These are phyloP conservation scores for Elysia crispata DNA, from an alignment of 2,888 invertebrate genomes.

Conservation along the genomic window DNA sequence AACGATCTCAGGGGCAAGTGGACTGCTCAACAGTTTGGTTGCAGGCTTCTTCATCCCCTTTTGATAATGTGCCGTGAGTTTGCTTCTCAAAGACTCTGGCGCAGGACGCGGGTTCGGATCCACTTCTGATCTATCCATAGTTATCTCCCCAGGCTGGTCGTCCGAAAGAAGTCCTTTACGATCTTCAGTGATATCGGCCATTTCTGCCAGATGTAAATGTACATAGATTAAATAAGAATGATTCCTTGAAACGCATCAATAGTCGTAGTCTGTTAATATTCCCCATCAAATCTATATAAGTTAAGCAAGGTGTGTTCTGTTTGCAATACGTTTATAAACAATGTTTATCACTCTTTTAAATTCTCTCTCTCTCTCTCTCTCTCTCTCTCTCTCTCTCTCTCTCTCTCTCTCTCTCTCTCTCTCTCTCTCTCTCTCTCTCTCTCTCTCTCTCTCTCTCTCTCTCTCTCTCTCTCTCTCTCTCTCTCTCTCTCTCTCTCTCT, in stretches of 20 bases:
- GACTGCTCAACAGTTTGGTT: neutral
- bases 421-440: constrained; percentile 5
- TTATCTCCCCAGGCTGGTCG: too few relatives aligned
- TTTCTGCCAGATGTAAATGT: neutral
- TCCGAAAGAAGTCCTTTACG: neutral
- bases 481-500: neutral
- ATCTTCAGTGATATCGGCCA: neutral
- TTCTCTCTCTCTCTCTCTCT: too few relatives aligned
- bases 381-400: too few relatives aligned
- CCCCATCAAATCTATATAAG: too few relatives aligned
- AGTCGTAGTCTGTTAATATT: too few relatives aligned
- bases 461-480: neutral
- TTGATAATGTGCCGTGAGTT: constrained; percentile 25
- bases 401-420: constrained; percentile 9
- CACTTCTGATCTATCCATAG: constrained; percentile 33
- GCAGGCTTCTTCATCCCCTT: constrained; percentile 17
- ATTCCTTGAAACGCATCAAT: too few relatives aligned
- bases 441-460: constrained; percentile 6
- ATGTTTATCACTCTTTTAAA: too few relatives aligned
- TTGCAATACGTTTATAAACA: too few relatives aligned
- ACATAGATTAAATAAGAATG: neutral
- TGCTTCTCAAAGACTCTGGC: constrained; percentile 1
- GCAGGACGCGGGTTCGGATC: neutral
- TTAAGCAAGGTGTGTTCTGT: too few relatives aligned
- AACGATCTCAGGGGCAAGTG: constrained; percentile 24